These are phyloP conservation scores for Eubasilissa regina DNA, from an alignment of 1,140 invertebrate genomes.

Conservation along the genomic window DNA sequence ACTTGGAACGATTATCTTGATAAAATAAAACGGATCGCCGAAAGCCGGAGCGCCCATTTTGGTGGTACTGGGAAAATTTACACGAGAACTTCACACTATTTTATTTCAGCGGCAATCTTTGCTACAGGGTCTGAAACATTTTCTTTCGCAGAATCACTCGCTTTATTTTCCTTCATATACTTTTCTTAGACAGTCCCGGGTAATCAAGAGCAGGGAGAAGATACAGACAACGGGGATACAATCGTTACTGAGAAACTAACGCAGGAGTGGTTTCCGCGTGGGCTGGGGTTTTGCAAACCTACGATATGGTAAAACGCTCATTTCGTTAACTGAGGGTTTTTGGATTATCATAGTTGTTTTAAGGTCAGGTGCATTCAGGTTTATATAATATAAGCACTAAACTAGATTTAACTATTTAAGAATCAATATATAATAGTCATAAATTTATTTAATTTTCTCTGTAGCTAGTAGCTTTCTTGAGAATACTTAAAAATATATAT, in stretches of 20 bases:
- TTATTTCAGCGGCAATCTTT: conserved; percentile 17
- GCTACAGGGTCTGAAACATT: conserved; percentile 16
- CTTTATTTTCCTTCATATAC: conserved; percentile 2
- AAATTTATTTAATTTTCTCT: too few relatives aligned
- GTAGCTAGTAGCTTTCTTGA: too few relatives aligned
- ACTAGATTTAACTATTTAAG: too few relatives aligned
- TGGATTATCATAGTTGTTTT: too few relatives aligned
- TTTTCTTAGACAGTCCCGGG: neutral
- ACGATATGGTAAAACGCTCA: too few relatives aligned
- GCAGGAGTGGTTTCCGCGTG: neutral
- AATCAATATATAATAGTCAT: too few relatives aligned
- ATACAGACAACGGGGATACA: conserved; percentile 10
- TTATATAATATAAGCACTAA: too few relatives aligned
- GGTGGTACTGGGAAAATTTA: neutral
- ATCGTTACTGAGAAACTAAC: conserved; percentile 1
- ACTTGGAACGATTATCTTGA: conserved; percentile 25
- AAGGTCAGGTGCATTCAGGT: too few relatives aligned
- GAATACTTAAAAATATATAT: too few relatives aligned
- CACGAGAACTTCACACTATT: conserved; percentile 9
- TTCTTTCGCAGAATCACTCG: conserved; percentile 5
- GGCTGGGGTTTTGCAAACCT: neutral
- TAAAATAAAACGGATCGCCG: conserved; percentile 26
- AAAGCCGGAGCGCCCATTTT: conserved; percentile 10
- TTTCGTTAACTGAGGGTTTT: too few relatives aligned
- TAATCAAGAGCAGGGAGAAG: neutral